Evolutionary conservation across 2,797 vertebrate species (phyloP), one percentile per base, ranked within the genome.

Genomic region (Sarcophilus harrisii): DNA sequence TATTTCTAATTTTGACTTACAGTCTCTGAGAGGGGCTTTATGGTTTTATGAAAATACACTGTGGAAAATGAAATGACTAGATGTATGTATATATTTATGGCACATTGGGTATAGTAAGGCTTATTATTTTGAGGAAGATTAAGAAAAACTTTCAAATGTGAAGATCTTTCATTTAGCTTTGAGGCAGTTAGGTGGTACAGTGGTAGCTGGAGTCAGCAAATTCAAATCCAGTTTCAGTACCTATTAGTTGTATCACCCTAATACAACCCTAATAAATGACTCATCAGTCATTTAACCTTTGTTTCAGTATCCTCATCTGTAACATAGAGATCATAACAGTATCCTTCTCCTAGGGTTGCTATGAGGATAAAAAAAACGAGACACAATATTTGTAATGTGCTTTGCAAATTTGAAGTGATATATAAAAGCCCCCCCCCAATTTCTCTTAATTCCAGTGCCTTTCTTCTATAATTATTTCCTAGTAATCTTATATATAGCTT

Each of bases 1-100:
- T 87, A 87, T 45, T 87, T 87, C 73, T 87, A 87, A 57, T 90
- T 96, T 97, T 95, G 90, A 93, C 90, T 95, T 97, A 30, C 29
- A 59, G 13, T 93, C 93, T 95, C 57, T 49, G 60, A 95, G 58
- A 90, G 49, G 94, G 54, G 91, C 73, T 87, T 87, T 45, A 87
- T 87, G 21, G 45, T 30, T 96, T 93, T 94, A 58, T 55, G 90
- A 87, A 73, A 92, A 87, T 38, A 49, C 21, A 87, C 27, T 73
- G 38, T 91, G 89, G 58, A 95, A 93, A 96, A 62, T 90, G 30
- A n/a, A n/a, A 38, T 18, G 30, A 29, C 54, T 24, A 24, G 90
- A 57, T 60, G 2, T 59, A 11, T 91, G 1, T 90, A 62, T 92
- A 24, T 58, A 49, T 91, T 66, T 91, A 14, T 57, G 38, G 60